Evolutionary conservation across 1,140 invertebrate species (phyloP).

Genomic region (Tetragnatha versicolor): DNA sequence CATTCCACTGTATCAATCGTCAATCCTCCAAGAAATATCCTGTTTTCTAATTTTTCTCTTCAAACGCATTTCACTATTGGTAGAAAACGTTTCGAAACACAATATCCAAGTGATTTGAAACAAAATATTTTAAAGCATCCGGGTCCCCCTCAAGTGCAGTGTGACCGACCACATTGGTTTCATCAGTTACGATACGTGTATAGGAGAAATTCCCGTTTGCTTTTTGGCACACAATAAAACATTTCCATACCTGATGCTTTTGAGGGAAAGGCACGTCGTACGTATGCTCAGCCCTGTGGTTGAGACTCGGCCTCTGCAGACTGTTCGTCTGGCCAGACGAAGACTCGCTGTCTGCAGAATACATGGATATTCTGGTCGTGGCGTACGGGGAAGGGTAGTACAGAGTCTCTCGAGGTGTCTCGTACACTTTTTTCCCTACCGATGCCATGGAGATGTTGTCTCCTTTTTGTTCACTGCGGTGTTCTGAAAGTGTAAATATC

Average conservation of each 20-base stretch:
- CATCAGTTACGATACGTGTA: too few species aligned
- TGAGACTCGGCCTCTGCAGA: slow-evolving; percentile 31
- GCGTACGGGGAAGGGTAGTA: slow-evolving; percentile 58
- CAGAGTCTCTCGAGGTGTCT: slow-evolving; percentile 46
- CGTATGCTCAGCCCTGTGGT: slow-evolving; percentile 50
- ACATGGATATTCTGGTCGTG: slow-evolving; percentile 54
- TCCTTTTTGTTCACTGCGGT: slow-evolving; percentile 34
- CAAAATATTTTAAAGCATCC: too few species aligned
- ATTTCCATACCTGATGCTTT: slow-evolving; percentile 31
- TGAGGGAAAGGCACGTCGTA: slow-evolving; percentile 58
- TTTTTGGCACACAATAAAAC: slow-evolving; percentile 2
- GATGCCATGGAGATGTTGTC: slow-evolving; percentile 55
- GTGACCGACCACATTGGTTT: too few species aligned
- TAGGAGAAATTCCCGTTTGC: too few species aligned
- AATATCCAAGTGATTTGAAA: too few species aligned
- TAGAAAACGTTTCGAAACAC: too few species aligned
- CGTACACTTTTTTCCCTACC: slow-evolving; percentile 53
- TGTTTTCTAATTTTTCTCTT: too few species aligned
- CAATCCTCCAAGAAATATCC: too few species aligned
- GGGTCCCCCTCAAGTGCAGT: too few species aligned
- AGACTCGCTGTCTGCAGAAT: slow-evolving; percentile 50
- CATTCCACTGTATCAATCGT: too few species aligned
- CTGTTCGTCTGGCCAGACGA: slow-evolving; percentile 55
- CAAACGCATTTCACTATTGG: too few species aligned
- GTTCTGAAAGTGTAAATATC: slow-evolving; percentile 16